Evolutionary conservation across 2,888 invertebrate genomes (phyloP).

Genomic region (Listrodromus nycthemerus): DNA sequence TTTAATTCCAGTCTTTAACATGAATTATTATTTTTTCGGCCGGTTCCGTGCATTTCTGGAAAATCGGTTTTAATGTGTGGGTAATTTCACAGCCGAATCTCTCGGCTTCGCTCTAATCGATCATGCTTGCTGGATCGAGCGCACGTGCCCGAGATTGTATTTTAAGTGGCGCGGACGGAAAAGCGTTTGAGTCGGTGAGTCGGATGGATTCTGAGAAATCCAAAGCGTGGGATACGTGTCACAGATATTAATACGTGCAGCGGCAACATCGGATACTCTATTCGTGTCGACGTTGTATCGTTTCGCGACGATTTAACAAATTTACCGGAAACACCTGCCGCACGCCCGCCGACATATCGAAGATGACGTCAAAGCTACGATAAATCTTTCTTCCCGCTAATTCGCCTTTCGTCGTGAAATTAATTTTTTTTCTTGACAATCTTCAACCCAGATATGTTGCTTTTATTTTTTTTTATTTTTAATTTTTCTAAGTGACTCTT

Average conservation of each 20-base stretch:
- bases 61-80: background rate
- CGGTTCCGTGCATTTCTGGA: background rate
- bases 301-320: background rate
- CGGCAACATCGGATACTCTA: constrained; percentile 58
- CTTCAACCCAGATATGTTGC: too few species aligned
- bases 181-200: background rate
- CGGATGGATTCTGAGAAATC: constrained; percentile 31
- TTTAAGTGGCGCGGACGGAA: constrained; percentile 8
- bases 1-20: background rate
- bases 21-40: background rate
- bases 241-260: constrained; percentile 62
- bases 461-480: too few species aligned
- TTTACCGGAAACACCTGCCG: too few species aligned
- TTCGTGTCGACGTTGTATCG: constrained; percentile 41
- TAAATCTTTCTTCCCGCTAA: too few species aligned
- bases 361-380: too few species aligned
- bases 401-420: constrained; percentile 73
- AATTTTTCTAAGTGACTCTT: too few species aligned
- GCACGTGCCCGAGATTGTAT: constrained; percentile 4
- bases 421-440: too few species aligned
- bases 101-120: background rate
- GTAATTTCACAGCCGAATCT: background rate
- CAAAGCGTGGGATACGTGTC: constrained; percentile 33
- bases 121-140: background rate
- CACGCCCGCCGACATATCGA: too few species aligned